Base-by-base conservation (phyloP, 2,888 invertebrate genomes). In the Scaptomyza parva region DNA sequence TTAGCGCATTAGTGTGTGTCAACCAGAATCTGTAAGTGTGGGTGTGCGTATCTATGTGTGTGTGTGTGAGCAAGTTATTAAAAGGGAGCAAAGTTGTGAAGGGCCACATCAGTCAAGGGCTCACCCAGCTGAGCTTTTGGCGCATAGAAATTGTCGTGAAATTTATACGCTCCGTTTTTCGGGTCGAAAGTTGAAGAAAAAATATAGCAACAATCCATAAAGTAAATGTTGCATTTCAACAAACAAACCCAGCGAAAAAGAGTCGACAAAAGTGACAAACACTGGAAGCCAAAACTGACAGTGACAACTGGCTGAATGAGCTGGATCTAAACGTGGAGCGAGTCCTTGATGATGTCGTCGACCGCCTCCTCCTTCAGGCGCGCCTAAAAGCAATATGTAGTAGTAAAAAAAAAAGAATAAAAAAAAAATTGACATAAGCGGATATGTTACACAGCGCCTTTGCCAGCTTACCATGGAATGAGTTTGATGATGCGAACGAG, bases 201-300 rank as follows among this genome's bases (percentile, higher is more conserved):
- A 83, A 83, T 86, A 83, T 86, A 86, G 85, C 86, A 84, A 83
- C 82, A 83, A 83, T 83, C 82, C 82, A 86, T 83, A 83, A 83
- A 83, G 82, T 83, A 83, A 83, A 83, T 83, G 86, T 84, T 78
- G 82, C 86, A 82, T 86, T 86, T 86, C 86, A 82, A 74, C 82
- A 83, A 86, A 85, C 87, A 83, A 83, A 63, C 68, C 73, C 52
- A 65, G 54, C 59, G 75, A 58, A 51, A 26, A 30, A 41, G 35
- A 43, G 53, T 55, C 59, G 65, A n/a, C n/a, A n/a, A n/a, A n/a
- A 59, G 67, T 85, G 87, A 73, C 82, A 86, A 87, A 82, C 79
- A 85, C 66, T 75, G 77, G 55, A 75, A 83, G 69, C 77, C 70
- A 75, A 82, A 86, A 83, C 82, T 87, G 84, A 87, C 87, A 84